Percentiles rank a stretch among this genome's conserved stretches.
These are phyloP conservation scores for Hydropsyche tenuis DNA, from an alignment of 1,140 invertebrate species.

Conservation along the genomic window DNA sequence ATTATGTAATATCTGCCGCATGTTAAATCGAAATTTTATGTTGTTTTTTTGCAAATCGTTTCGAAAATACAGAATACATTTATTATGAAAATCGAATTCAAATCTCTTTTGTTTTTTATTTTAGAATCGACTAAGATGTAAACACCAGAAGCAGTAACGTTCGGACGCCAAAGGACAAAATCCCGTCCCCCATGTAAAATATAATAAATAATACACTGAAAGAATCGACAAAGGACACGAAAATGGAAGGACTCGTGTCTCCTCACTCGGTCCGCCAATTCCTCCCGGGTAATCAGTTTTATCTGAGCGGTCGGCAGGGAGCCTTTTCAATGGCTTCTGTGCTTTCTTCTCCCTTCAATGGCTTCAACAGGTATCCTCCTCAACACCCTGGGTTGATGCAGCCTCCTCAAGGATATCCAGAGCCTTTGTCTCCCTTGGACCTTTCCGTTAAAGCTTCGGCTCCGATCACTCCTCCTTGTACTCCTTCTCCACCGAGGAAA, in stretches of 20 bases:
- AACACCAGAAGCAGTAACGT: not conserved
- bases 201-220: not conserved
- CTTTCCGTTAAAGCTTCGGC: conserved; percentile 62
- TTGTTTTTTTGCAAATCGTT: not conserved
- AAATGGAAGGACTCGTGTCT: conserved; percentile 44
- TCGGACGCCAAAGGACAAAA: not conserved
- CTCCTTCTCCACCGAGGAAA: conserved; percentile 61
- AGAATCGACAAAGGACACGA: conserved; percentile 5
- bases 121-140: conserved; percentile 13
- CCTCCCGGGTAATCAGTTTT: conserved; percentile 41
- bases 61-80: not conserved
- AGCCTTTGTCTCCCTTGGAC: conserved; percentile 64
- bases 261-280: conserved; percentile 43
- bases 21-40: no score
- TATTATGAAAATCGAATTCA: no score
- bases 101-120: not conserved
- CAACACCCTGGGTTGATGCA: conserved; percentile 53
- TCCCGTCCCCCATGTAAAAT: not conserved
- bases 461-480: conserved; percentile 68
- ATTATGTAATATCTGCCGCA: no score
- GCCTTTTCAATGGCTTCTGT: conserved; percentile 31
- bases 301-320: conserved; percentile 40
- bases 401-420: conserved; percentile 60
- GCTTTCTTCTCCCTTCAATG: conserved; percentile 7
- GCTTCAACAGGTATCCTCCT: conserved; percentile 35